Evolutionary conservation across 2,888 invertebrate species (phyloP), one percentile per base, ranked within the genome.

Genomic region (Cryptocheilus praepositus): DNA sequence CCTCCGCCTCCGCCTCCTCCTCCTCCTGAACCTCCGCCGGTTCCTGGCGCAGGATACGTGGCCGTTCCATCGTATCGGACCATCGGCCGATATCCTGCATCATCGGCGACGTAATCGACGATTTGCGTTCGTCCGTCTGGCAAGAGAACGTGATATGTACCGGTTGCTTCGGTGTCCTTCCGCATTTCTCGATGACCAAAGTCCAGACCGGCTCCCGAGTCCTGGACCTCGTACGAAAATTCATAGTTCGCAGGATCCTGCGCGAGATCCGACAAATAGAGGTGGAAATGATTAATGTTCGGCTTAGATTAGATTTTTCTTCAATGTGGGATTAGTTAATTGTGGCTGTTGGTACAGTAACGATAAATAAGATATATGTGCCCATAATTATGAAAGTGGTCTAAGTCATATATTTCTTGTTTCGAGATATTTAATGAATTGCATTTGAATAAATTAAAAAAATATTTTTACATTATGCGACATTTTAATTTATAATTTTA

Each of bases 121-220:
- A 92, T 91, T 85, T 92, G 92, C 80, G 91, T 92, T 64, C 92
- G 89, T 1, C 93, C 93, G 72, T 93, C 93, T 0, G 93, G 93
- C 60, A 93, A 88, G 49, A 92, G 86, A 45, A 93, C 92, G 85
- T 92, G 92, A 86, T 93, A 93, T 49, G 91, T 92, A 54, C 93
- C 93, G 7, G 91, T 91, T 0, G 93, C 92, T 55, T 90, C 91
- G 73, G 92, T 91, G 61, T 92, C 93, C 80, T 93, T 92, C 22
- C 93, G 89, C 82, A 91, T 91, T 87, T 93, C 93, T 56, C 91
- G 91, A 84, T 93, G 93, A 0, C 92, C 93, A 79, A 93, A 93
- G 83, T 93, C 92, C 46, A 92, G 83, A 52, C 90, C 92, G 7
- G 90, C 90, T 0, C 85, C 89, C 19, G 90, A 90, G 82, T 92